These are phyloP conservation scores for Danio tinwini DNA, from an alignment of 2,797 vertebrate species.

Conservation along the genomic window DNA sequence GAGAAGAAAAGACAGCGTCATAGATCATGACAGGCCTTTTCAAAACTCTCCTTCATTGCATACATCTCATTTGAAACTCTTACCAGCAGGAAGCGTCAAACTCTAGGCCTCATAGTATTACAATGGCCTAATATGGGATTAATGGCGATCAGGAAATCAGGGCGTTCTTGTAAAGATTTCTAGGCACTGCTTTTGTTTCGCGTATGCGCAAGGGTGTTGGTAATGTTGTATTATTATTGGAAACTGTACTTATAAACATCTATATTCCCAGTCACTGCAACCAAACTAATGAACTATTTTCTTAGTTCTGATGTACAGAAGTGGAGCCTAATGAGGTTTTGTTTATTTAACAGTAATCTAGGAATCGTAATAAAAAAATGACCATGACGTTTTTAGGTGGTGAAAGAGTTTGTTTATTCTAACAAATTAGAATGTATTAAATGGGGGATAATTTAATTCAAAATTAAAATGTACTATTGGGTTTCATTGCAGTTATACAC, in stretches of 20 bases:
- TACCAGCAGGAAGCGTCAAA: slow-evolving; percentile 61
- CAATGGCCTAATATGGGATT: slow-evolving; percentile 38
- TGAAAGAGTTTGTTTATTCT: slow-evolving; percentile 12
- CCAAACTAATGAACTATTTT: background rate
- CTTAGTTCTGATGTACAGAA: slow-evolving; percentile 34
- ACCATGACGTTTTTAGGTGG: background rate
- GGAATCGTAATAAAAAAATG: background rate
- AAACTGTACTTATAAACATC: background rate
- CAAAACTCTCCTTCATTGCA: slow-evolving; percentile 57
- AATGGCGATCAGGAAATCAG: slow-evolving; percentile 15
- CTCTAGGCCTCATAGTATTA: slow-evolving; percentile 20
- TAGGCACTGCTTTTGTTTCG: background rate
- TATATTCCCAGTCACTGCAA: background rate
- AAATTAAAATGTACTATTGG: no score
- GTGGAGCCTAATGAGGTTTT: slow-evolving; percentile 22
- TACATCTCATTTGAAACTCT: slow-evolving; percentile 66
- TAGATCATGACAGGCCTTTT: slow-evolving; percentile 67
- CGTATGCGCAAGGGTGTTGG: background rate
- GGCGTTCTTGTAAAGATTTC: background rate
- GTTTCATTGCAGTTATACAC: no score
- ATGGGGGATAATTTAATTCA: no score
- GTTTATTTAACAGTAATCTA: no score
- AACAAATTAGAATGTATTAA: background rate
- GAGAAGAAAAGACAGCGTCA: slow-evolving; percentile 65
- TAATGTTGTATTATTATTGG: background rate